Conservation (phyloP, 2,113 vertebrate genomes). For the Gallinago paraguaiae region DNA sequence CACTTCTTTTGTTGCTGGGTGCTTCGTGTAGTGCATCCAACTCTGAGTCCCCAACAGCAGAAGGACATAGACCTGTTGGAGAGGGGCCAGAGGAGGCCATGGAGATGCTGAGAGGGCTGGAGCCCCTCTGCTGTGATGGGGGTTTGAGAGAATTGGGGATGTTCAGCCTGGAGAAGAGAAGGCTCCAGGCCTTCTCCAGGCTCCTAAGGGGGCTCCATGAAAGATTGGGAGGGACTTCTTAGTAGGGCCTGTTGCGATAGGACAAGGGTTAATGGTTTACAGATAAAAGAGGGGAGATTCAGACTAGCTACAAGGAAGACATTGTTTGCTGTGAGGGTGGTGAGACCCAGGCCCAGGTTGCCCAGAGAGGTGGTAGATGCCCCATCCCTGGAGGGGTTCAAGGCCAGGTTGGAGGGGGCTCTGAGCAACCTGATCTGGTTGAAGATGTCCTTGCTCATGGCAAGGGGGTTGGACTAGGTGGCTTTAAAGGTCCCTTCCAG, state of each 20-base stretch:
- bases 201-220: too few relatives aligned
- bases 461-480: neutral
- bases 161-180: neutral
- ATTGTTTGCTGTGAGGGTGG: fast-evolving
- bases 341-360: fast-evolving
- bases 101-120: fast-evolving
- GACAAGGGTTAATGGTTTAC: neutral
- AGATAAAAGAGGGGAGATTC: neutral
- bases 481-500: neutral
- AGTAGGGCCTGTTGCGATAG: fast-evolving
- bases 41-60: neutral
- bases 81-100: fast-evolving
- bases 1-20: neutral
- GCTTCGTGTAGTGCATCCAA: neutral
- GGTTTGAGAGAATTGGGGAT: neutral
- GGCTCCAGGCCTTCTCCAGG: neutral
- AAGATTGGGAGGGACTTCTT: neutral
- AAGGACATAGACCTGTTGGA: neutral
- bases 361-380: neutral
- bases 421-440: neutral
- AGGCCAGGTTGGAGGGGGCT: neutral
- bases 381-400: neutral
- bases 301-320: neutral
- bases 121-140: neutral
- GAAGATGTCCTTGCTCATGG: neutral